Evolutionary conservation across 2,888 invertebrate species (phyloP).

Genomic region (Cosmia trapezina): DNA sequence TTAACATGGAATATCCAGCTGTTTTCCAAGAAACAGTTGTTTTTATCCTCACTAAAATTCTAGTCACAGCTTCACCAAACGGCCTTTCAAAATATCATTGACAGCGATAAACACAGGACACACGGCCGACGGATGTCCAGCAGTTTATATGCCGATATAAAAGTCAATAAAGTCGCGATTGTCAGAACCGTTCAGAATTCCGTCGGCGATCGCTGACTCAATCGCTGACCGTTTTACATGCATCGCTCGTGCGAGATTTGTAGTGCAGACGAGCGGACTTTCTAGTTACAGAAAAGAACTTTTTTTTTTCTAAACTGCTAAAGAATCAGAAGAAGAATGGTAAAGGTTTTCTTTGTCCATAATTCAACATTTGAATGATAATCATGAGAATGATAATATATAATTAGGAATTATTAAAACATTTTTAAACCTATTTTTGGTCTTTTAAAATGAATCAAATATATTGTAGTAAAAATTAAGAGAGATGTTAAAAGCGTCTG

Average conservation of each 20-base stretch:
- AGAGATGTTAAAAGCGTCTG: background rate
- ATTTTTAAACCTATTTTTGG: background rate
- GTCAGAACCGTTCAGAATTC: conserved; percentile 74
- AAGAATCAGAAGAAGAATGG: background rate
- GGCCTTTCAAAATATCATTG: conserved; percentile 48
- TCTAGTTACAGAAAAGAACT: background rate
- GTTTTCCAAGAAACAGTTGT: background rate
- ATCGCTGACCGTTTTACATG: conserved; percentile 72
- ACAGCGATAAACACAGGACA: conserved; percentile 59
- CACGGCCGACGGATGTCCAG: conserved; percentile 54
- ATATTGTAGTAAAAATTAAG: too few relatives aligned
- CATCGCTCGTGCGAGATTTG: conserved; percentile 65
- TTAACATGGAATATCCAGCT: background rate
- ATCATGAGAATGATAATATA: too few relatives aligned
- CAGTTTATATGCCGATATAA: conserved; percentile 64
- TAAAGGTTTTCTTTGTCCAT: background rate
- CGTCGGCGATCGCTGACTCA: conserved; percentile 67
- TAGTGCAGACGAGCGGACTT: conserved; percentile 58
- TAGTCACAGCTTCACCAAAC: conserved; percentile 27
- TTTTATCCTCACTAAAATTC: conserved; percentile 15
- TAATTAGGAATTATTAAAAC: background rate
- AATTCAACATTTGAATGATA: background rate
- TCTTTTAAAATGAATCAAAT: too few relatives aligned
- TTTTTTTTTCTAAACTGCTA: background rate
- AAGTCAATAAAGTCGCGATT: conserved; percentile 70